Percentiles rank a stretch among this genome's conserved stretches.
phyloP scores from a whole-genome alignment of 2,797 vertebrate genomes.

The Anolis apletophallus region DNA sequence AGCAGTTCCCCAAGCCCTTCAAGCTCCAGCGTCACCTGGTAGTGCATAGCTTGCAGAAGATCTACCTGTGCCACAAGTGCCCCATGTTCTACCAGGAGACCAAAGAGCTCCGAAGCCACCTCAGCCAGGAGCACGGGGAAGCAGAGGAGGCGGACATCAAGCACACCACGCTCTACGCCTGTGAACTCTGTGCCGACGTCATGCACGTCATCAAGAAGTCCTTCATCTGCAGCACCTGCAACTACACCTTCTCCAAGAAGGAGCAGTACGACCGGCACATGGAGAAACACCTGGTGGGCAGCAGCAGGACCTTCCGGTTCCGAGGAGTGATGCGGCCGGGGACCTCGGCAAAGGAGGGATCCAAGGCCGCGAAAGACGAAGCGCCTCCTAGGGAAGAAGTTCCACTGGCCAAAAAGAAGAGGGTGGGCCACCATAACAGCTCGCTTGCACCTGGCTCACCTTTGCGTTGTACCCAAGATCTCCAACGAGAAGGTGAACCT shows the following conservation, averaged over 20 bases:
- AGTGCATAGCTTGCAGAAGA: constrained; percentile 96
- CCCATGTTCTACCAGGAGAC: constrained; percentile 91
- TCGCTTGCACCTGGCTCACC: constrained; percentile 67
- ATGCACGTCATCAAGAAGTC: constrained; percentile 97
- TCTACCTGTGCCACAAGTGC: constrained; percentile 94
- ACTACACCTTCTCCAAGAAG: constrained; percentile 98
- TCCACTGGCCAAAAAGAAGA: constrained; percentile 85
- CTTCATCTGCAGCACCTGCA: constrained; percentile 98
- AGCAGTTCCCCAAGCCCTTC: constrained; percentile 98
- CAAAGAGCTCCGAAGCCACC: constrained; percentile 90
- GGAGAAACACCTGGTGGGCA: constrained; percentile 92
- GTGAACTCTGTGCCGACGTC: constrained; percentile 96
- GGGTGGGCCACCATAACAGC: constrained; percentile 74
- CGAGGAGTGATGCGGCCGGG: constrained; percentile 89
- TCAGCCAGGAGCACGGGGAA: constrained; percentile 86
- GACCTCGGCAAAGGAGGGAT: constrained; percentile 56
- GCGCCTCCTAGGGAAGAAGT: constrained; percentile 15
- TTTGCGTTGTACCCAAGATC: constrained; percentile 69
- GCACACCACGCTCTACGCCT: constrained; percentile 94
- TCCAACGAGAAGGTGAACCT: constrained; percentile 65
- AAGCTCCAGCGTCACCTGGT: constrained; percentile 98
- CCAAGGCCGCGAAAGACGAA: constrained; percentile 69
- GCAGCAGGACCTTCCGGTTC: constrained; percentile 91
- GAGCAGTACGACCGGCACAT: constrained; percentile 98
- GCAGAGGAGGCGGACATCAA: constrained; percentile 88